Base-by-base conservation (phyloP, 2,113 vertebrate genomes). In the Podocnemis expansa region DNA sequence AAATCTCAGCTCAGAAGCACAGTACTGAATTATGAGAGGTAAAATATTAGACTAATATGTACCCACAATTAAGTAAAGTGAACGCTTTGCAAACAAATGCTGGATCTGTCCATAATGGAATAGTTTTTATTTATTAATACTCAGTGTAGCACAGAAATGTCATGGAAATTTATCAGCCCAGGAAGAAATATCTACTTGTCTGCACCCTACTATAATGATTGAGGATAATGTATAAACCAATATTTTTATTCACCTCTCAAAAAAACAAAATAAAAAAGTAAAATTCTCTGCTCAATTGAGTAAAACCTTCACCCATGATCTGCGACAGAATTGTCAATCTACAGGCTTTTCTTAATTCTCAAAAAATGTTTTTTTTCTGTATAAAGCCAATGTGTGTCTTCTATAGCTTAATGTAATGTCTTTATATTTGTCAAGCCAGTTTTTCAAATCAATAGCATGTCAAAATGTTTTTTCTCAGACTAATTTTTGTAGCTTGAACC, bases 111-210 rank as follows among this genome's bases (percentile, higher is more conserved):
- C 93, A 94, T 97, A 96, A 97, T 94, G 96, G 93, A 94, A 86
- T 88, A 94, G 80, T 96, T 96, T 96, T 97, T 96, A 97, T 97
- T 97, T 97, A 97, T 97, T 97, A 95, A 94, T 96, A 97, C 94
- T 95, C 93, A 96, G 93, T 54, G 90, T 89, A 91, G 94, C 90
- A 94, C 97, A 96, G 96, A 96, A 95, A 84, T 92, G 95, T 96
- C 93, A 96, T 5, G 54, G 88, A 96, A 96, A 97, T 97, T 96
- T 96, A 97, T 95, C 97, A 96, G 90, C 83, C 41, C 75, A 80
- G 84, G 63, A 88, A 97, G 94, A 97, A 97, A 96, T 96, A 96
- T 49, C 88, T 94, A 84, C 91, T 96, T 88, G 87, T 82, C 82
- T 78, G 93, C 88, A 84, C 80, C 95, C 94, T 95, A 94, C 80